Percentiles rank a stretch among this genome's conserved stretches.
Conservation (phyloP, 2,888 invertebrate species). For the Nomada fucata region DNA sequence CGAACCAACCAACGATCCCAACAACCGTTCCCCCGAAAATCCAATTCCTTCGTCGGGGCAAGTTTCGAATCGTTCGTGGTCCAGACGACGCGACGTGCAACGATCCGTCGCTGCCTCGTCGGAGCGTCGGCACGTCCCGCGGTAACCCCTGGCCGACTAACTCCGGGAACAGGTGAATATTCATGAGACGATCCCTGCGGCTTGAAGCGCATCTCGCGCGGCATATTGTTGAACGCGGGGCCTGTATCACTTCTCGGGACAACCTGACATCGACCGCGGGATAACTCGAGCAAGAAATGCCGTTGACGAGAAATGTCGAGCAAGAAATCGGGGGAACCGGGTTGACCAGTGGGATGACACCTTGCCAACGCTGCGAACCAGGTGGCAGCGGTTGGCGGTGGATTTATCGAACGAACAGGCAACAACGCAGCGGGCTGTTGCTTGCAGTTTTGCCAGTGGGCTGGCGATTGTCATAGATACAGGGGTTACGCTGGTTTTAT, state of each 20-base stretch:
- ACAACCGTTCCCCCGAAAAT: not conserved
- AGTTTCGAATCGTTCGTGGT: slow-evolving; percentile 53
- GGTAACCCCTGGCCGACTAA: slow-evolving; percentile 68
- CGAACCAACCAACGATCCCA: not conserved
- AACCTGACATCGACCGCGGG: too few species aligned
- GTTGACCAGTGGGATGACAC: not conserved
- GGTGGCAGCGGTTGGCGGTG: not conserved
- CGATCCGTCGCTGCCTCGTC: slow-evolving; percentile 39
- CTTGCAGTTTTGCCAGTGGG: not conserved
- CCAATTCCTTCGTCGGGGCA: slow-evolving; percentile 27
- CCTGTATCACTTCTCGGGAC: not conserved
- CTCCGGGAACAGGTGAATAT: slow-evolving; percentile 74
- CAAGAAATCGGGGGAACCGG: not conserved
- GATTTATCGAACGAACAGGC: slow-evolving; percentile 13
- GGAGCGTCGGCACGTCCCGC: slow-evolving; percentile 68
- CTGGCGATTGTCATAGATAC: too few species aligned
- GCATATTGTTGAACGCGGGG: slow-evolving; percentile 58
- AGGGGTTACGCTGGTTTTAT: too few species aligned
- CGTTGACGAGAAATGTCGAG: not conserved
- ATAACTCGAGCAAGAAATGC: too few species aligned
- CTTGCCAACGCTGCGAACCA: not conserved
- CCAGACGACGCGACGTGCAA: slow-evolving; percentile 23
- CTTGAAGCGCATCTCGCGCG: slow-evolving; percentile 66
- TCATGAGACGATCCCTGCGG: slow-evolving; percentile 76
- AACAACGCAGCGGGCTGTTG: not conserved